Evolutionary conservation across 1,140 invertebrate species (phyloP).

Genomic region (Tetragnatha versicolor): DNA sequence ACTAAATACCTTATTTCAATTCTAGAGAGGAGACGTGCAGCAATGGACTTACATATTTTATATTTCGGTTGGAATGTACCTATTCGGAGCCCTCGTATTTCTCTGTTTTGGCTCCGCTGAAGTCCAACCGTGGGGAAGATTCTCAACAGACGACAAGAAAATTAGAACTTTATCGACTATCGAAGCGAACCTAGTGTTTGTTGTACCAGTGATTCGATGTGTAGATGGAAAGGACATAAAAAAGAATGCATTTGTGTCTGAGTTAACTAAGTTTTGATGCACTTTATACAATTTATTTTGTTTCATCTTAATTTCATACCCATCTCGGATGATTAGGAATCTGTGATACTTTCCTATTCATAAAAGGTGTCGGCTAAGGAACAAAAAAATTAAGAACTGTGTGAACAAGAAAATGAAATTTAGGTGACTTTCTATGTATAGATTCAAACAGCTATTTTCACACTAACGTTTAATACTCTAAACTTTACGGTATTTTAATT

Average conservation of each 20-base stretch:
- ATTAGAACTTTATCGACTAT: background rate
- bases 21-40: conserved; percentile 70
- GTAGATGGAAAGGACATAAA: background rate
- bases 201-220: background rate
- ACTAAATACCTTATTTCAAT: background rate
- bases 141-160: background rate
- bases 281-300: background rate
- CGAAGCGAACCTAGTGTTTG: conserved; percentile 8
- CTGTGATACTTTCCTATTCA: no score
- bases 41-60: conserved; percentile 82
- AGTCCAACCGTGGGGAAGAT: conserved; percentile 61
- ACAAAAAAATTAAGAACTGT: no score
- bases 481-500: no score
- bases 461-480: no score
- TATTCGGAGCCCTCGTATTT: conserved; percentile 75
- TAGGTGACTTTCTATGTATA: no score
- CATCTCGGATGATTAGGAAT: no score
- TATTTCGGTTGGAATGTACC: conserved; percentile 74
- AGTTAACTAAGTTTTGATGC: background rate
- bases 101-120: conserved; percentile 66
- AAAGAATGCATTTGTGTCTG: background rate
- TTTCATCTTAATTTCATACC: background rate
- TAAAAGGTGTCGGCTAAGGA: no score
- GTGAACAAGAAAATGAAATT: no score
- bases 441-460: no score